These are phyloP conservation scores for Brachionus koreanus DNA, from an alignment of 1,140 invertebrate species.

Conservation along the genomic window DNA sequence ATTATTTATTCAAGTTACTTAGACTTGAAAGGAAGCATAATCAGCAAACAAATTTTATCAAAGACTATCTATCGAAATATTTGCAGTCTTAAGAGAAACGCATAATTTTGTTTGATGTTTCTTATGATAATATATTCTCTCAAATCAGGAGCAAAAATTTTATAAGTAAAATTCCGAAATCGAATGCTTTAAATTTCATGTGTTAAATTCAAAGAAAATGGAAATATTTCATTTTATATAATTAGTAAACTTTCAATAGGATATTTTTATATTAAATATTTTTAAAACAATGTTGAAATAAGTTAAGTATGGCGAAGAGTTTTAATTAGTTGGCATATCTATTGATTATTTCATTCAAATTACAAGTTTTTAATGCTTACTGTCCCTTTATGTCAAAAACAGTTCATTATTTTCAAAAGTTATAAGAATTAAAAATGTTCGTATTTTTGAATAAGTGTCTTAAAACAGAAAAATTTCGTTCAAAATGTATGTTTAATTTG, in stretches of 20 bases:
- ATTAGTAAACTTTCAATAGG: background rate
- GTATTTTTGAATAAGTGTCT: background rate
- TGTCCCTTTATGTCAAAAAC: background rate
- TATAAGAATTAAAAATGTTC: background rate
- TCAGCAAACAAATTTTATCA: background rate
- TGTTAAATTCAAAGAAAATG: background rate
- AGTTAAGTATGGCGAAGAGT: background rate
- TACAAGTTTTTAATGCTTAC: background rate
- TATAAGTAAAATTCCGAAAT: background rate
- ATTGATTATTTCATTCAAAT: background rate
- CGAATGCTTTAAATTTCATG: background rate
- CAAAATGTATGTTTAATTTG: background rate
- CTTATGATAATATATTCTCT: constrained; percentile 22
- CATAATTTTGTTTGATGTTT: constrained; percentile 32
- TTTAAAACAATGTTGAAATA: background rate
- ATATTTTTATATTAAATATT: background rate
- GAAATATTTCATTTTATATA: background rate
- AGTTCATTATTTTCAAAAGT: background rate
- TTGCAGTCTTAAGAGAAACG: constrained; percentile 3
- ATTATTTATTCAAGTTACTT: constrained; percentile 33
- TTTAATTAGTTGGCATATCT: background rate
- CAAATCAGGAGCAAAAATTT: constrained; percentile 1
- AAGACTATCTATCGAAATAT: constrained; percentile 10
- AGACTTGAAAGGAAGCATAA: constrained; percentile 22
- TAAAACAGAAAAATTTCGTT: background rate